phyloP scores from a whole-genome alignment of 2,888 invertebrate species.

The Palloptera scutellata region DNA sequence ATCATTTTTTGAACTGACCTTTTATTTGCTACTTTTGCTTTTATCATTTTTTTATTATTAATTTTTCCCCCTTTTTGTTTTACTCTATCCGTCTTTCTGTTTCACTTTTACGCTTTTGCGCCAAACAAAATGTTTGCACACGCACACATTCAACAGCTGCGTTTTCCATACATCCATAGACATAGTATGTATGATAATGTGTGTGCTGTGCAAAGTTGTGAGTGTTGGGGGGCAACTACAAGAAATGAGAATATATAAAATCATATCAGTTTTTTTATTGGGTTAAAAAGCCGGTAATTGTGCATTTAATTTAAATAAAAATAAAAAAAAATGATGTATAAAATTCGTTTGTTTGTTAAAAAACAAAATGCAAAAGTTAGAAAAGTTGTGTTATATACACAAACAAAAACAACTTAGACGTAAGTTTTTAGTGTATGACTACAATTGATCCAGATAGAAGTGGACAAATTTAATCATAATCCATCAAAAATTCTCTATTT shows the following conservation, averaged over 20 bases:
- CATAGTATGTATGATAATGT: neutral
- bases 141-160: neutral
- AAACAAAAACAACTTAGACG: neutral
- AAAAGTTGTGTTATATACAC: neutral
- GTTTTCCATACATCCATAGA: neutral
- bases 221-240: neutral
- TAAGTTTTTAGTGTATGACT: too few species aligned
- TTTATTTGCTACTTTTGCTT: slow-evolving; percentile 31
- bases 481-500: too few species aligned
- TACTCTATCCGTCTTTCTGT: slow-evolving; percentile 4
- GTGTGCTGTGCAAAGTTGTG: neutral
- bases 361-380: neutral
- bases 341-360: neutral
- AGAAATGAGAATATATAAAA: neutral
- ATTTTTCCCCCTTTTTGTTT: neutral
- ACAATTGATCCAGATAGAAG: too few species aligned
- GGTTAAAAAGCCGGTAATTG: slow-evolving; percentile 26
- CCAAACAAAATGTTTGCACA: neutral
- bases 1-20: slow-evolving; percentile 8
- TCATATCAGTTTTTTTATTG: slow-evolving; percentile 7
- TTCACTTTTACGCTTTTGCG: slow-evolving; percentile 27
- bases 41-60: slow-evolving; percentile 26
- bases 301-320: neutral
- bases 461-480: too few species aligned
- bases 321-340: too few species aligned